Base-by-base conservation (phyloP, 2,888 invertebrate genomes). In the Hypselothyrea guttata region DNA sequence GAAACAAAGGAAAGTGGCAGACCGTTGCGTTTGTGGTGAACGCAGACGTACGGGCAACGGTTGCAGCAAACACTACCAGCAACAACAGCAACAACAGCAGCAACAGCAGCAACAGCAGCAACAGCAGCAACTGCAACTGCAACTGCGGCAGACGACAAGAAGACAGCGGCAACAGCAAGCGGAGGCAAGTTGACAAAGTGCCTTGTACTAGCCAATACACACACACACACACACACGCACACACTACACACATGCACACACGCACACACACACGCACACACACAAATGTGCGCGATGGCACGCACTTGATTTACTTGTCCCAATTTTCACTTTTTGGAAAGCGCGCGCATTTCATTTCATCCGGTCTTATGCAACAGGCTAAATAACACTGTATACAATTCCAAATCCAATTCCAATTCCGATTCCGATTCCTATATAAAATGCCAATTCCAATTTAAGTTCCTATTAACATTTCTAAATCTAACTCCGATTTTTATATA, bases 1-100 rank as follows among this genome's bases (percentile, higher is more conserved):
- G 62, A 70, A 60, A 82, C 78, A 82, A 84, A 84, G 78, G 79
- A 79, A 79, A 79, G 79, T 77, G 75, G 63, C 67, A 66, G 58
- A 47, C 70, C 51, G 75, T 56, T 59, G 83, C 56, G 60, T 71
- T 58, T 69, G 65, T 73, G 57, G 58, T 59, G 55, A 53, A 49
- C 33, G 62, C 74, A 67, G 40, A 54, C 41, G 49, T 22, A 13
- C 38, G 48, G 27, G 53, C 71, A 71, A 40, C 56, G 51, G 7
- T 30, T 47, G 15, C 63, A 55, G 41, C 51, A 37, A 45, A n/a
- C 37, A 15, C 1, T 13, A 28, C 12, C 47, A 31, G 18, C 12
- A 12, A 12, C 47, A 42, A 7, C 40, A 33, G 27, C 48, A 40
- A 11, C 57, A 55, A 34, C 60, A 38, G 11, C 37, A 38, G 13